Evolutionary conservation across 2,888 invertebrate species (phyloP), one percentile per base, ranked within the genome.

Genomic region (Xestia c-nigrum): DNA sequence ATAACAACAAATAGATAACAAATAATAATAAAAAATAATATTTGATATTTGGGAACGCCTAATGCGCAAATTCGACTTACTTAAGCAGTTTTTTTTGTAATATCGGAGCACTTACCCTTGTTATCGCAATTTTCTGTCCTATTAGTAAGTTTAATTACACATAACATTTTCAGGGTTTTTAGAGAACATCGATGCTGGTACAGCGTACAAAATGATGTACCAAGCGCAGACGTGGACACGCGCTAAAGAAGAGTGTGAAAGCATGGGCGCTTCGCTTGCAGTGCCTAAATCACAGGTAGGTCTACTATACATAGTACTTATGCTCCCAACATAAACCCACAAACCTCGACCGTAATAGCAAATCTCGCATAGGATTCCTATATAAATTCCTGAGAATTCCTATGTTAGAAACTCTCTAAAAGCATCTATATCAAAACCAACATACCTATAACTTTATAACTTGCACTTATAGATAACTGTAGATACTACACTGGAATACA

Each of bases 211-310:
- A 72, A 63, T 96, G 38, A 88, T 94, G 78, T 95, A 94, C 75
- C 81, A 89, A 5, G 89, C 95, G 0, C 86, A 91, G 52, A 81
- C 85, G 1, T 96, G 96, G 96, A 79, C 74, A 0, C 85, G 77
- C 0, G 95, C 96, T 3, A 86, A 78, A 38, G 81, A 89, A 0
- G 70, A 73, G 0, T 96, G 96, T 72, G 84, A 79, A 16, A 69
- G 81, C 0, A 87, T 88, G 0, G 92, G 92, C 0, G 93, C 89
- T 0, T 92, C 91, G 50, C 87, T 96, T 0, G 95, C 95, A 4
- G 94, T 95, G 7, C 96, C 96, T 0, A 92, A 91, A 57, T 88
- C 94, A 16, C 84, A 92, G 90, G 96, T 95, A 40, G 2, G 57
- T 67, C 6, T n/a, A 50, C 40, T 21, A 46, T 46, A 16, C n/a